Base-by-base conservation (phyloP, 2,797 vertebrate species). In the Dromococcyx pavoninus region DNA sequence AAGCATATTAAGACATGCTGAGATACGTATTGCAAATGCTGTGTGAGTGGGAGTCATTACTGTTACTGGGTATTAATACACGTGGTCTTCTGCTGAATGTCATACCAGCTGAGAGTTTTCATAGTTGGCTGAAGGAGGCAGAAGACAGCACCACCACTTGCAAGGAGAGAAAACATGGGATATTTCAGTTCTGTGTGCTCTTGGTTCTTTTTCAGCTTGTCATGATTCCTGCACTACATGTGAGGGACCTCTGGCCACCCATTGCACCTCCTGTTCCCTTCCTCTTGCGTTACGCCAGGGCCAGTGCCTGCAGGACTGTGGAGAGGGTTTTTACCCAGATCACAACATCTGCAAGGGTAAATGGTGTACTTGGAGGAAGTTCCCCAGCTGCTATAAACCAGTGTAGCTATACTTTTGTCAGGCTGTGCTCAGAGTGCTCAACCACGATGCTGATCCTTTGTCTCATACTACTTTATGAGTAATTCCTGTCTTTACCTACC, bases 301-400 rank as follows among this genome's bases (percentile, higher is more conserved):
- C 64, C 98, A 98, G 95, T 99, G 99, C 95, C 97, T 99, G 95
- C 95, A 97, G 37, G 72, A 19, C 92, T 99, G 99, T 25, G 99
- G 98, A 76, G 98, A 98, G 37, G 98, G 98, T 0, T 98, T 99
- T 87, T 99, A 98, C 95, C 90, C 97, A 51, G 98, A 98, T 71
- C 98, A 91, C 9, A 53, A 93, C 9, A 8, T 97, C 97, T 99
- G 99, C 97, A 98, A 97, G 96, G 99, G 99, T 99, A 98, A 94
- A 92, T 30, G 46, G 2, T 28, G 15, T 5, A 3, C 35, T 65
- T 50, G 16, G 54, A 23, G 14, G 7, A 5, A 37, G 24, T 37
- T 85, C 14, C 53, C 12, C 37, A 37, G 41, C 51, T 74, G 32
- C 67, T 71, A 23, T 9, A 50, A 66, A 51, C 24, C 33, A 8